These are phyloP conservation scores for Eucera pruinosa DNA, from an alignment of 2,888 invertebrate species.

Conservation along the genomic window DNA sequence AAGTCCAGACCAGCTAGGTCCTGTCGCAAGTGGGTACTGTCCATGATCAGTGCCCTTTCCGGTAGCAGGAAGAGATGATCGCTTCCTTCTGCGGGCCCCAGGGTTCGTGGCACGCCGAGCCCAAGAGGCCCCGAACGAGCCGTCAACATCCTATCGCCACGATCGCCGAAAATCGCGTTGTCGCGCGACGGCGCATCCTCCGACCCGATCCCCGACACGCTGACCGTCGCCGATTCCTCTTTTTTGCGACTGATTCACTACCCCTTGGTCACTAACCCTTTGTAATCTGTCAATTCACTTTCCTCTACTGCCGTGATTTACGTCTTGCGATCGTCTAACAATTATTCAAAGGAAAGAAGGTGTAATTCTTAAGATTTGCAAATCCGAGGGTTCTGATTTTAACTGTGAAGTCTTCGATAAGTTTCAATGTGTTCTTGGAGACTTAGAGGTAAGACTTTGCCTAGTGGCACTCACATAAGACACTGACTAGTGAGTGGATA, in stretches of 20 bases:
- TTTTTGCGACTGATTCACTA: constrained; percentile 6
- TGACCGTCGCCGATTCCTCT: constrained; percentile 48
- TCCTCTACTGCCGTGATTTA: too few species aligned
- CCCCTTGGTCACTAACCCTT: not conserved
- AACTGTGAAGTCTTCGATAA: too few species aligned
- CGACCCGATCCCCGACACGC: constrained; percentile 69
- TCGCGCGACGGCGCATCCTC: constrained; percentile 68
- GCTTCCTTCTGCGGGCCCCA: constrained; percentile 85
- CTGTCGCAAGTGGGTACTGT: constrained; percentile 85
- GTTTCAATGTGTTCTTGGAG: too few species aligned
- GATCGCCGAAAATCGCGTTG: constrained; percentile 50
- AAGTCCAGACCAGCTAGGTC: constrained; percentile 86
- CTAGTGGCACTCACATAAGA: too few species aligned
- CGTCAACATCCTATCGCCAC: constrained; percentile 78
- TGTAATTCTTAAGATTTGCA: too few species aligned
- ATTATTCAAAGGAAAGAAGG: too few species aligned
- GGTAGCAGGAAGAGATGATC: constrained; percentile 86
- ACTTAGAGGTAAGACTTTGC: too few species aligned
- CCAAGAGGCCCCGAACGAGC: constrained; percentile 80
- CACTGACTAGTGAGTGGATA: too few species aligned
- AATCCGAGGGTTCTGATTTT: too few species aligned
- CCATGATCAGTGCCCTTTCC: constrained; percentile 86
- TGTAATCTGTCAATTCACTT: not conserved
- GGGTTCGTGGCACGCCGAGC: constrained; percentile 81
- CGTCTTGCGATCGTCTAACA: too few species aligned